Percentiles rank a stretch among this genome's conserved stretches.
These are phyloP conservation scores for Siphlonurus alternatus DNA, from an alignment of 2,888 invertebrate species.

Conservation along the genomic window DNA sequence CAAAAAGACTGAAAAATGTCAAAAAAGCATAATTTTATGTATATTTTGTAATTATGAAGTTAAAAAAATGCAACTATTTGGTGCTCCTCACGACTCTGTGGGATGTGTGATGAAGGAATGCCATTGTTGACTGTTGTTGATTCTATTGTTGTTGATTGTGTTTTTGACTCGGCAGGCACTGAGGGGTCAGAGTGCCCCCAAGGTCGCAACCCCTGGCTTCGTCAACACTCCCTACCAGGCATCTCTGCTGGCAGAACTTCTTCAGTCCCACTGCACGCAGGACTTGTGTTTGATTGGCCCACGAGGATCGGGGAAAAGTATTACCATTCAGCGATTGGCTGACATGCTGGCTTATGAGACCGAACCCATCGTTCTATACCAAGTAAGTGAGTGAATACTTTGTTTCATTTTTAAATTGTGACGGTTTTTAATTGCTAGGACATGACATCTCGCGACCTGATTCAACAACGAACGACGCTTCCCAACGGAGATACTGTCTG, in stretches of 20 bases:
- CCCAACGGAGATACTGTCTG: slow-evolving; percentile 87
- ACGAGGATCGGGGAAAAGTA: slow-evolving; percentile 84
- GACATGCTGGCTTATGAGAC: slow-evolving; percentile 56
- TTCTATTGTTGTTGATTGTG: not conserved
- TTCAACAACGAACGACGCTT: slow-evolving; percentile 81
- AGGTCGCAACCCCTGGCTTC: slow-evolving; percentile 23
- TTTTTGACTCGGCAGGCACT: not conserved
- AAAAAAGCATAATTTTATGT: no score
- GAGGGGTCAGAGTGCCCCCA: slow-evolving; percentile 9
- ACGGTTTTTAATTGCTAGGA: slow-evolving; percentile 38
- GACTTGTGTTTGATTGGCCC: slow-evolving; percentile 84
- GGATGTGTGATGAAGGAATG: no score
- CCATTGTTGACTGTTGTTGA: no score
- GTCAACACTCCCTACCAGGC: slow-evolving; percentile 67
- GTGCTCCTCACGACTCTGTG: no score
- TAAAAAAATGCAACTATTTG: no score
- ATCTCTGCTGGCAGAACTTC: slow-evolving; percentile 52
- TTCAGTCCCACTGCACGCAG: slow-evolving; percentile 57
- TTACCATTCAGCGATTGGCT: slow-evolving; percentile 60
- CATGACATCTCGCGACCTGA: slow-evolving; percentile 86
- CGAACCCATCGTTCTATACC: slow-evolving; percentile 84
- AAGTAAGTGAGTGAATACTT: slow-evolving; percentile 25
- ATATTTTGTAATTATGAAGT: no score
- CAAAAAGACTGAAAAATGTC: no score
- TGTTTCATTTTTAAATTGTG: slow-evolving; percentile 1